Base-by-base conservation (phyloP, 1,140 invertebrate species). In the Drosophila trapezifrons region DNA sequence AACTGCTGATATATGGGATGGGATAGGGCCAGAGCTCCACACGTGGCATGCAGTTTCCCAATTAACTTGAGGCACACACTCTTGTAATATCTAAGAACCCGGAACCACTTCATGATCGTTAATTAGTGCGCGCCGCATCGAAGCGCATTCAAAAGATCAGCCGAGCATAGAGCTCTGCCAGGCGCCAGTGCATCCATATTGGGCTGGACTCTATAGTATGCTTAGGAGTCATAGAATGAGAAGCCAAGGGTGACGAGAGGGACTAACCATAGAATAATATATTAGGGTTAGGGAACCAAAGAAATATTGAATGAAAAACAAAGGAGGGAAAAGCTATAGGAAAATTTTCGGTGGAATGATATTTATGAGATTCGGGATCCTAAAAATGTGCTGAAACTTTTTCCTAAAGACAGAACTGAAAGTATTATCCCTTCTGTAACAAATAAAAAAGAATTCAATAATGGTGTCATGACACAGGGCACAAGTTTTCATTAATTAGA, bases 111-210 rank as follows among this genome's bases (percentile, higher is more conserved):
- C 40, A 69, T 70, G 58, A 35, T 70, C 57, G 71, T 62, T 76
- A 76, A 80, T 80, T 79, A 67, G 58, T 78, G 66, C 58, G 57
- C 65, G 49, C 45, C 54, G 57, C 55, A 67, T 38, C 40, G 17
- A 45, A 55, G 74, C 64, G 74, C 51, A 56, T 35, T 70, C 35
- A n/a, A 9, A 49, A 55, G 57, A 63, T 79, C 80, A 83, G 58
- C 80, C 40, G 71, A 55, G 76, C 80, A 80, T 79, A 59, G 60
- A 82, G 52, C 29, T 49, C 9, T 49, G 65, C 46, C 52, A 74
- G 58, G 57, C 27, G 71, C 46, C 43, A 22, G 27, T 54, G 69
- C 40, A 37, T 37, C 22, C 58, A 74, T n/a, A 35, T 22, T 49
- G 45, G 38, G 25, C 18, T 37, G 51, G 51, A n/a, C 32, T 74